Conservation (phyloP, 2,888 invertebrate genomes). For the Sphecodes monilicornis region DNA sequence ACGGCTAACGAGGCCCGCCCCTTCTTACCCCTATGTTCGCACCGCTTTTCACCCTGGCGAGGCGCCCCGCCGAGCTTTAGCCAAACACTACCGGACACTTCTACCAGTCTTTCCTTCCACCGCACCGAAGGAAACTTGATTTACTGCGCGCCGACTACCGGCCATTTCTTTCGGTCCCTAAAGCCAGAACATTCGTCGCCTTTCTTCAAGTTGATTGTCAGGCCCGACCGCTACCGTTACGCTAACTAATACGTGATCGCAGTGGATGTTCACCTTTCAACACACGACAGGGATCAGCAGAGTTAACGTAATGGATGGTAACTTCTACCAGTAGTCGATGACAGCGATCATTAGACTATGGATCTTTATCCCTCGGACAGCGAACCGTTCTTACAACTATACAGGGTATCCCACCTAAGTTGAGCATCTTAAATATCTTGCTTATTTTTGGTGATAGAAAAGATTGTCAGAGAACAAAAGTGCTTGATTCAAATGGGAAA, state of each 20-base stretch:
- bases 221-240: background rate
- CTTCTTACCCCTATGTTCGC: conserved; percentile 57
- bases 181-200: conserved; percentile 15
- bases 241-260: background rate
- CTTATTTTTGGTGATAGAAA: no score
- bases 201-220: conserved; percentile 23
- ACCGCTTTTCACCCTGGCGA: conserved; percentile 65
- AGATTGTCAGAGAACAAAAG: no score
- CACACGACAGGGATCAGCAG: background rate
- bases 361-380: no score
- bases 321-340: background rate
- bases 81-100: conserved; percentile 71
- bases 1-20: conserved; percentile 78
- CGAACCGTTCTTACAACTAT: no score
- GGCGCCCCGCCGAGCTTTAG: conserved; percentile 68
- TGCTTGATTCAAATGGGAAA: no score
- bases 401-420: no score
- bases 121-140: conserved; percentile 65
- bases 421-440: no score
- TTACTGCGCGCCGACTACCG: conserved; percentile 57
- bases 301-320: background rate
- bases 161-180: conserved; percentile 46
- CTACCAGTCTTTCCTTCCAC: conserved; percentile 59
- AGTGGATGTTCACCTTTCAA: background rate
- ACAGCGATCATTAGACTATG: background rate